Conservation (phyloP, 1,140 invertebrate genomes). For the Zaprionus nigranus region DNA sequence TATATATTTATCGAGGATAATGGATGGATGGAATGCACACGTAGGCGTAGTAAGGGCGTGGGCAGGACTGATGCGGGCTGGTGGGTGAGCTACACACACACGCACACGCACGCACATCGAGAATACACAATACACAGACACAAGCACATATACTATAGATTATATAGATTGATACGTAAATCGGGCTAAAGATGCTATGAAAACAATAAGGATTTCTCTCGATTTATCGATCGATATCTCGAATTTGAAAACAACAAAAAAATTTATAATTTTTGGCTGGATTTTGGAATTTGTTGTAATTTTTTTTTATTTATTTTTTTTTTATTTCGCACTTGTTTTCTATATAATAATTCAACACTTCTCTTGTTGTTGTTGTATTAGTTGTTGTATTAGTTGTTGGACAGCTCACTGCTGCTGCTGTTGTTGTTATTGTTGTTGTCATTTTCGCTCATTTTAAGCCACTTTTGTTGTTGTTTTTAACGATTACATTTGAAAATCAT, state of each 20-base stretch:
- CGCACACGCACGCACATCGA: slow-evolving; percentile 25
- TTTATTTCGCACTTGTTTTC: slow-evolving; percentile 15
- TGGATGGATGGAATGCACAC: slow-evolving; percentile 77
- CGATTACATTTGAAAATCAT: slow-evolving; percentile 14
- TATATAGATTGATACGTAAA: slow-evolving; percentile 45
- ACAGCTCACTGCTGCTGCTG: slow-evolving; percentile 33
- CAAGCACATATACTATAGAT: slow-evolving; percentile 47
- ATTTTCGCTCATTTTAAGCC: slow-evolving; percentile 61
- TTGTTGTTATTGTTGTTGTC: slow-evolving; percentile 26
- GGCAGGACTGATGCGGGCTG: background rate
- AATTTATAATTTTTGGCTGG: slow-evolving; percentile 41
- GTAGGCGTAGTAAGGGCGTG: background rate
- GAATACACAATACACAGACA: slow-evolving; percentile 60
- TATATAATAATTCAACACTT: slow-evolving; percentile 15
- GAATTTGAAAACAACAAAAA: slow-evolving; percentile 46
- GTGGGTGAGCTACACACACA: slow-evolving; percentile 32
- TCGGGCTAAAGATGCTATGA: slow-evolving; percentile 50
- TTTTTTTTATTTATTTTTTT: slow-evolving; percentile 13
- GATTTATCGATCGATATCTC: background rate
- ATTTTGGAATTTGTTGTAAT: slow-evolving; percentile 28
- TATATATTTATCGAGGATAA: slow-evolving; percentile 15
- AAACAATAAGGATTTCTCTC: slow-evolving; percentile 39
- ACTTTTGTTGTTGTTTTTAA: slow-evolving; percentile 34
- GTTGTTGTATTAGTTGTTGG: slow-evolving; percentile 39
- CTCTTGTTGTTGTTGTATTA: slow-evolving; percentile 32